A percentile compares a stretch with the other conserved stretches of the same genome.
Evolutionary conservation across 2,797 vertebrate species (phyloP).

Genomic region (Pangasius krempfi): DNA sequence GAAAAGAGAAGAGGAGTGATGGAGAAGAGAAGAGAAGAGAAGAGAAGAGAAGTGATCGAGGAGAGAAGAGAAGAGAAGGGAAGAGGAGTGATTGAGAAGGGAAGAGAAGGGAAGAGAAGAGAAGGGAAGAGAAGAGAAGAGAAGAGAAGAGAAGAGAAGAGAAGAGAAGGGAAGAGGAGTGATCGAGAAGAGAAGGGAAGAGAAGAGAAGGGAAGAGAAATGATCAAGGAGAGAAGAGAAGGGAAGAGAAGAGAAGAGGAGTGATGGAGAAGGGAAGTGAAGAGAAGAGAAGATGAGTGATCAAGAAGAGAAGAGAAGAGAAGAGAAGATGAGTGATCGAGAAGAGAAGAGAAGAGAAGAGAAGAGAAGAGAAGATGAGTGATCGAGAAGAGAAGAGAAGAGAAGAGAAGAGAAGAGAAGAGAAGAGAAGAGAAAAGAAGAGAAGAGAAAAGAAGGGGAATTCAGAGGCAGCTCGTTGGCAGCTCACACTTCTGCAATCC

Average conservation of each 20-base stretch:
- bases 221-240: neutral
- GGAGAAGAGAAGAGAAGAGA: rapidly evolving
- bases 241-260: neutral
- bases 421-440: neutral
- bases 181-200: neutral
- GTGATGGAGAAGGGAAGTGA: neutral
- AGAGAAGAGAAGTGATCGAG: neutral
- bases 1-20: neutral
- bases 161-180: conserved; percentile 8
- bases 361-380: neutral
- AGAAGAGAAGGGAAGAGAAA: neutral
- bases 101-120: neutral
- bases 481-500: neutral
- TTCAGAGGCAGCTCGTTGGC: neutral
- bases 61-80: neutral
- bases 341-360: neutral
- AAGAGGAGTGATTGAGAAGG: neutral
- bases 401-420: no score
- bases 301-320: neutral
- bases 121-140: conserved; percentile 15
- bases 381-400: no score
- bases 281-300: neutral
- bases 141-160: neutral
- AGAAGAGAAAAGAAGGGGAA: neutral
- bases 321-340: neutral